Conservation (phyloP, 2,888 invertebrate species). For the Ennomos erosarius region DNA sequence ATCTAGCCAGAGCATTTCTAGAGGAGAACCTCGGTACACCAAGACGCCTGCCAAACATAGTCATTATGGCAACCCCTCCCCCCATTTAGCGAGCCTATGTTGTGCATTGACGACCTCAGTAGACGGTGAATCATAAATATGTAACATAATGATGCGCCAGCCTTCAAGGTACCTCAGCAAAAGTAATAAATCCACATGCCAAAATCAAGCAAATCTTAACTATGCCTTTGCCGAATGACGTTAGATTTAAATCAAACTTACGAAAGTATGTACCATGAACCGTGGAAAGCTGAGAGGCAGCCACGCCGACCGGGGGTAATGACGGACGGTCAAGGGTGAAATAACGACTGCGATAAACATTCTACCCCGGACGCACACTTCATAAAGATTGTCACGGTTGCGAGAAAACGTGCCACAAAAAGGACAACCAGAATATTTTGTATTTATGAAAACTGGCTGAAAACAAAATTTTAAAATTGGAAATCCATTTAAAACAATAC, state of each 20-base stretch:
- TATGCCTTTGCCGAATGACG: background rate
- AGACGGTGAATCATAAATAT: too few relatives aligned
- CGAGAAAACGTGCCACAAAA: conserved; percentile 3
- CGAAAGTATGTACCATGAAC: conserved; percentile 19
- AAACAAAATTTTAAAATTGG: conserved; percentile 10
- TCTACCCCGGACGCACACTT: conserved; percentile 23
- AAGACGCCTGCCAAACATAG: too few relatives aligned
- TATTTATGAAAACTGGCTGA: background rate
- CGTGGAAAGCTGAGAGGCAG: conserved; percentile 7
- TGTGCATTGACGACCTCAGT: too few relatives aligned
- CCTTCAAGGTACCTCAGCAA: too few relatives aligned
- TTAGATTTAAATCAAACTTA: conserved; percentile 1
- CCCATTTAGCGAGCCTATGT: too few relatives aligned
- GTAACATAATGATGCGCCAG: too few relatives aligned
- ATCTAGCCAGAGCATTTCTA: too few relatives aligned
- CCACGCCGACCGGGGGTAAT: conserved; percentile 9
- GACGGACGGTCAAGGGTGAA: conserved; percentile 28
- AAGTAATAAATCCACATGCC: background rate
- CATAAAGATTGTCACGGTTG: conserved; percentile 20
- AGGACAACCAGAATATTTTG: background rate
- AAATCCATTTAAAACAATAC: conserved; percentile 11
- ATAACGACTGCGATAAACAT: conserved; percentile 29
- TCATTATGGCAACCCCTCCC: too few relatives aligned
- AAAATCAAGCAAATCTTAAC: background rate
- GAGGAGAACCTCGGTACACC: too few relatives aligned